Evolutionary conservation across 2,888 invertebrate genomes (phyloP).

Genomic region (Ferdinandea cuprea): DNA sequence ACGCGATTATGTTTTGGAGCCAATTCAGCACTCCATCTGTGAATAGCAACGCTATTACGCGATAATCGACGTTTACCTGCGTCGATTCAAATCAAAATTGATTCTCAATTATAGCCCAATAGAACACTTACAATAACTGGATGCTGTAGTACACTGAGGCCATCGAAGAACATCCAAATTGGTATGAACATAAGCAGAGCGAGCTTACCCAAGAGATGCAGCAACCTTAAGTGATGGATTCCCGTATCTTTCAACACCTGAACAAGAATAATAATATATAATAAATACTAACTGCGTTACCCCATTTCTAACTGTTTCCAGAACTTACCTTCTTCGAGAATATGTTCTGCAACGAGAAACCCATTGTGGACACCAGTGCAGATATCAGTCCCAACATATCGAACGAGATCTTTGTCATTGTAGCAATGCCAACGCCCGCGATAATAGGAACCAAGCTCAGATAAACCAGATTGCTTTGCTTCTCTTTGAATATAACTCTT

Average conservation of each 20-base stretch:
- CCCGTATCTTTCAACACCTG: constrained; percentile 93
- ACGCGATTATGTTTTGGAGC: constrained; percentile 97
- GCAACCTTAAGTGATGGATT: constrained; percentile 93
- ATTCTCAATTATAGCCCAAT: no score
- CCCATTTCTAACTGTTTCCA: not conserved
- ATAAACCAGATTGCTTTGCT: constrained; percentile 92
- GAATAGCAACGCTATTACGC: constrained; percentile 86
- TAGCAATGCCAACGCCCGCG: constrained; percentile 94
- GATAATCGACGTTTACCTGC: constrained; percentile 84
- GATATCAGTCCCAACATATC: constrained; percentile 92
- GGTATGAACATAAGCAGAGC: constrained; percentile 92
- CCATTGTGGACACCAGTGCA: constrained; percentile 94
- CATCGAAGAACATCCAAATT: constrained; percentile 90
- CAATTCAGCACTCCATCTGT: constrained; percentile 95
- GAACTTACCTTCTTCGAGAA: constrained; percentile 93
- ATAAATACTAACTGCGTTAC: not conserved
- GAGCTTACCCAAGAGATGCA: constrained; percentile 90
- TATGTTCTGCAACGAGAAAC: constrained; percentile 96
- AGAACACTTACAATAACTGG: constrained; percentile 85
- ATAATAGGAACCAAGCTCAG: constrained; percentile 95
- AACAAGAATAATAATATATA: not conserved
- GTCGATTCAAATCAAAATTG: no score
- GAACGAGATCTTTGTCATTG: constrained; percentile 96
- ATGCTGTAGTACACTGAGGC: constrained; percentile 86
- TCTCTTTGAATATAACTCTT: constrained; percentile 91